Evolutionary conservation across 2,113 vertebrate species (phyloP).

Genomic region (Suncus etruscus): DNA sequence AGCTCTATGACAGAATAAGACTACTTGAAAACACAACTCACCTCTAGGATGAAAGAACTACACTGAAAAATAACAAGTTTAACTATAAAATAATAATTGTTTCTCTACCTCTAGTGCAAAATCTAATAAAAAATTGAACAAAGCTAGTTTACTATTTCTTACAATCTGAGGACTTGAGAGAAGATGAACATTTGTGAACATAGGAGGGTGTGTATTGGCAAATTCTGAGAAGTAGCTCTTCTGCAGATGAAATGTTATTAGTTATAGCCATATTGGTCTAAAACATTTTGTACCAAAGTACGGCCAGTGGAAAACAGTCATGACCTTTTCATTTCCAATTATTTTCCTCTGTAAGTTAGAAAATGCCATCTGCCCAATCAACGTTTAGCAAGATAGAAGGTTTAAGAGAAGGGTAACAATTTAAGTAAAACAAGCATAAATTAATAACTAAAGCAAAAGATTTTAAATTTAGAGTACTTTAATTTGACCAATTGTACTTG

Average conservation of each 20-base stretch:
- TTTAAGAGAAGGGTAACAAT: not conserved
- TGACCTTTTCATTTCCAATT: not conserved
- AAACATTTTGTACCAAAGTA: not conserved
- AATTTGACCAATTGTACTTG: not conserved
- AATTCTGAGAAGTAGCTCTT: slow-evolving; percentile 39
- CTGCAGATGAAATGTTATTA: slow-evolving; percentile 28
- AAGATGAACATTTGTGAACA: not conserved
- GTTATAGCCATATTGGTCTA: not conserved
- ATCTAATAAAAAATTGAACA: not conserved
- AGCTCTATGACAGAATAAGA: not conserved
- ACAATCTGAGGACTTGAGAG: not conserved
- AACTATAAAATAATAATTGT: not conserved
- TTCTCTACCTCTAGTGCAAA: not conserved
- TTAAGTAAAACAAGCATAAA: not conserved
- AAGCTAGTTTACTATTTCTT: not conserved
- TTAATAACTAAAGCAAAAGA: not conserved
- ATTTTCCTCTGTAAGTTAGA: not conserved
- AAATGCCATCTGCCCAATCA: not conserved
- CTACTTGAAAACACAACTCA: slow-evolving; percentile 8
- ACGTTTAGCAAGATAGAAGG: not conserved
- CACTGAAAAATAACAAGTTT: not conserved
- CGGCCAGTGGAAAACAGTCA: not conserved
- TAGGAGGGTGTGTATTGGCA: not conserved
- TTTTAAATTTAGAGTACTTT: not conserved
- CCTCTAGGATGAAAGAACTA: not conserved